phyloP scores from a whole-genome alignment of 2,888 invertebrate species.

The Coecobrya sp. region DNA sequence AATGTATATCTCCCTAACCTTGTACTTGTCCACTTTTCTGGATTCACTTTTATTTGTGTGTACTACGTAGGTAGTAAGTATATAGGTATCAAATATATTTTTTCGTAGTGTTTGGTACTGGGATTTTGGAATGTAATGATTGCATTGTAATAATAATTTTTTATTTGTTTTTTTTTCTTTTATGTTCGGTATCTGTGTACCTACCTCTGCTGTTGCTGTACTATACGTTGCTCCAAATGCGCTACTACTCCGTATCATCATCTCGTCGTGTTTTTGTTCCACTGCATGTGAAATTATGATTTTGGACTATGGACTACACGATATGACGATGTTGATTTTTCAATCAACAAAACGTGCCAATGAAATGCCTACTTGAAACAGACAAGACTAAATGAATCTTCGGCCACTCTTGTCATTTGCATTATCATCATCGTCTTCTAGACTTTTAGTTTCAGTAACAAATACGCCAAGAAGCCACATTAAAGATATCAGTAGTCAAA shows the following conservation, averaged over 20 bases:
- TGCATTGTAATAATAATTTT: background rate
- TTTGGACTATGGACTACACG: background rate
- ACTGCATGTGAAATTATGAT: background rate
- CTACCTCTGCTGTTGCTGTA: background rate
- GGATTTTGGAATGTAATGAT: background rate
- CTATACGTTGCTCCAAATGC: background rate
- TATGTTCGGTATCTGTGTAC: background rate
- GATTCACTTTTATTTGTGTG: background rate
- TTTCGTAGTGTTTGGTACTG: background rate
- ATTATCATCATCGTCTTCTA: slow-evolving; percentile 59
- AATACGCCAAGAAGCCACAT: slow-evolving; percentile 18
- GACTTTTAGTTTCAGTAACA: slow-evolving; percentile 18
- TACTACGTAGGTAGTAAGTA: background rate
- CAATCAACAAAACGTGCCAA: background rate
- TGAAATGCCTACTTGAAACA: slow-evolving; percentile 11
- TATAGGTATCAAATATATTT: background rate
- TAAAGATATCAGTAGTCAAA: background rate
- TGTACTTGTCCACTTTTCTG: too few relatives aligned
- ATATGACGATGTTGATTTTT: background rate
- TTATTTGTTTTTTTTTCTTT: background rate
- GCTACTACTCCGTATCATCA: background rate
- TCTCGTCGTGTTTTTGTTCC: background rate
- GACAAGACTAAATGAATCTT: slow-evolving; percentile 43
- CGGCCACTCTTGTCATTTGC: slow-evolving; percentile 65
- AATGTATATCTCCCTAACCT: too few relatives aligned